Base-by-base conservation (phyloP, 2,113 vertebrate genomes). In the Serinus canaria region DNA sequence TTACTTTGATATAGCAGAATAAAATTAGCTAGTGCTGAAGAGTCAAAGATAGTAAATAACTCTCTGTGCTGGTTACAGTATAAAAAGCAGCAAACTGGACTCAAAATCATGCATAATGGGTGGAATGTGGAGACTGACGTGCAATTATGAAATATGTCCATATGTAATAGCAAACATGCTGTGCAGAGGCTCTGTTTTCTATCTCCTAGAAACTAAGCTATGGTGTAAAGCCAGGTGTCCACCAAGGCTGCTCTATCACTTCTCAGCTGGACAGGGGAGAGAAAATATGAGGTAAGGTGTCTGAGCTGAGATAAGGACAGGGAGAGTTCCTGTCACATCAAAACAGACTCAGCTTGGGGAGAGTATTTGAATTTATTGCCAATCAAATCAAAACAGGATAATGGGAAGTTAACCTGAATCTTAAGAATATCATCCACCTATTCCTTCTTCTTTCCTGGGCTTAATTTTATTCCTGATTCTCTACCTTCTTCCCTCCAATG, bases 401-500 rank as follows among this genome's bases (percentile, higher is more conserved):
- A 68, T 23, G 11, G 50, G 21, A 59, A 43, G 13, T 22, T 59
- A 77, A 60, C 15, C 11, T 33, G 68, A 68, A 28, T 44, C 33
- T 52, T 44, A 69, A 33, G 10, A 86, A 60, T 59, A 44, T 21
- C 6, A 7, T 37, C 46, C 18, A 30, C 23, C 7, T 22, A 52
- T 37, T 52, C 31, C 16, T 74, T 35, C 21, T 83, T 30, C 58
- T 58, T 76, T 77, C 6, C 27, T 67, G 23, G 53, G 7, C n/a
- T 22, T 47, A 25, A 31, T 60, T 68, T 67, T 41, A 25, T 39
- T 41, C n/a, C 33, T 25, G n/a, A 47, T 53, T 68, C 62, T 83
- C n/a, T 46, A 4, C 6, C 27, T 59, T n/a, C 19, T 52, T 24
- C 23, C 13, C 15, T n/a, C 28, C 23, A 39, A 39, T 0, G 0